Base-by-base conservation (phyloP, 2,797 vertebrate genomes). In the Nyctibius grandis region DNA sequence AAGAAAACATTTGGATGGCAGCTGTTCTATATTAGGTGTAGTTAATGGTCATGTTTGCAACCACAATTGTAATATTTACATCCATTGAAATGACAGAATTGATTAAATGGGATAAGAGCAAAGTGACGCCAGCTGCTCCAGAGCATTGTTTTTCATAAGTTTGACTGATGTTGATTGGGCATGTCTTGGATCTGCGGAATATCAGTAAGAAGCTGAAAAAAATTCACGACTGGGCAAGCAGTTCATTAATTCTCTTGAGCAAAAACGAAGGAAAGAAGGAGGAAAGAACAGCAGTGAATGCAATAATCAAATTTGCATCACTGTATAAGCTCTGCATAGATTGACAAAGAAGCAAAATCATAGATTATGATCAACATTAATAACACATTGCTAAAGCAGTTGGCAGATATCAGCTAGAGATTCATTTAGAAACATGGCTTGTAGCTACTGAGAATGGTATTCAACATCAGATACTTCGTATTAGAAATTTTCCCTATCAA, bases 1-100 rank as follows among this genome's bases (percentile, higher is more conserved):
- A 84, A 84, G 79, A 92, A 89, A 78, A 80, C 61, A 75, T 96
- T 93, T 91, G 26, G 56, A 77, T 92, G 79, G 83, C 88, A 97
- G 89, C 72, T 88, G 34, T 88, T 96, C 74, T 94, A 72, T 73
- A 84, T 94, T 93, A 94, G 74, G 85, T 95, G 75, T 95, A 93
- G 73, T 85, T 97, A 97, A 97, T 91, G 80, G 64, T 65, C 65
- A 92, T 96, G 79, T 97, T 97, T 97, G 69, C 85, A 96, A 85
- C 72, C 68, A 78, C 59, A 93, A 91, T 95, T 81, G 40, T 90
- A 93, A 82, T 96, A 91, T 94, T 96, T 96, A 67, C 82, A 91
- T 91, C 69, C 47, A 83, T 31, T 88, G 64, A 95, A 97, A 95
- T 89, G 94, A 64, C 63, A 76, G 64, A 94, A 95, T 88, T 97